A percentile compares a stretch with the other conserved stretches of the same genome.
Evolutionary conservation across 2,113 vertebrate genomes (phyloP).

Genomic region (Arothron firmamentum): DNA sequence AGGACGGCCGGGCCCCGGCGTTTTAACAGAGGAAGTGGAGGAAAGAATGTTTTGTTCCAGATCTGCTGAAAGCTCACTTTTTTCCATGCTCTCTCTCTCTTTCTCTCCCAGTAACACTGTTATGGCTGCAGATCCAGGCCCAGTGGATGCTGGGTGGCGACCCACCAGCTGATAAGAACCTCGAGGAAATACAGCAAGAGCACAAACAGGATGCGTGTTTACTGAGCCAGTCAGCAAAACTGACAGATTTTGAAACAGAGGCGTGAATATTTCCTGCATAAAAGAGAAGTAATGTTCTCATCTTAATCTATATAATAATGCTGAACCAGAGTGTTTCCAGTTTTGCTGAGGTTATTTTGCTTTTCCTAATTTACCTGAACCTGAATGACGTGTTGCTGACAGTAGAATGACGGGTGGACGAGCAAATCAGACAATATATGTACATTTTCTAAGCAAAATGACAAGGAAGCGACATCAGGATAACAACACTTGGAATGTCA

Average conservation of each 20-base stretch:
- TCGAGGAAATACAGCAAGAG: constrained; percentile 13
- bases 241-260: no score
- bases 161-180: constrained; percentile 57
- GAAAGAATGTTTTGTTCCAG: constrained; percentile 68
- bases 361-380: no score
- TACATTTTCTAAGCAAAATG: no score
- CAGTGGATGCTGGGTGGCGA: constrained; percentile 65
- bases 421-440: no score
- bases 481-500: not conserved
- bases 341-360: no score
- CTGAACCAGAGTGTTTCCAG: no score
- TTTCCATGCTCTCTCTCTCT: constrained; percentile 23
- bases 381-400: no score
- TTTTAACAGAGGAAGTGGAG: constrained; percentile 62
- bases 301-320: no score
- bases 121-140: constrained; percentile 63
- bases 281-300: no score
- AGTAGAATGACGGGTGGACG: no score
- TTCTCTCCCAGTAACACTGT: constrained; percentile 54
- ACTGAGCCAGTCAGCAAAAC: not conserved
- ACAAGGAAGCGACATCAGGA: not conserved
- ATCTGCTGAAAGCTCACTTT: constrained; percentile 75
- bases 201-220: not conserved
- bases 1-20: constrained; percentile 54
- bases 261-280: no score